Percentiles rank a stretch among this genome's conserved stretches.
Conservation (phyloP, 2,797 vertebrate genomes). For the Danio aesculapii region DNA sequence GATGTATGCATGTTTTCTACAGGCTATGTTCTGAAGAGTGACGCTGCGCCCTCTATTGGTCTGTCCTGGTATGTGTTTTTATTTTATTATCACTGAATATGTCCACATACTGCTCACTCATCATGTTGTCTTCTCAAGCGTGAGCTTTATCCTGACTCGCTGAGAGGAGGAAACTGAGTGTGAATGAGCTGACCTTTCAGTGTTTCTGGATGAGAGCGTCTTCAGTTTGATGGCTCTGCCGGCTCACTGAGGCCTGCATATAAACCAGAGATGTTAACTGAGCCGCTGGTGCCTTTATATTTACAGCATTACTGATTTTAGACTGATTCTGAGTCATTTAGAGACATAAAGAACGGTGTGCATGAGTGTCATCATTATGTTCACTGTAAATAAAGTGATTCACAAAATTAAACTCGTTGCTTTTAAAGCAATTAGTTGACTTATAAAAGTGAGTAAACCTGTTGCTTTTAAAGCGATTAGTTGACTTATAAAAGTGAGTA, state of each 20-base stretch:
- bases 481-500: too few relatives aligned
- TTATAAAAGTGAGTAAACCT: too few relatives aligned
- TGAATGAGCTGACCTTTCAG: constrained; percentile 60
- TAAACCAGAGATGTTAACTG: constrained; percentile 50
- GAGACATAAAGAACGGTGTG: constrained; percentile 3
- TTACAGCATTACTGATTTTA: constrained; percentile 44
- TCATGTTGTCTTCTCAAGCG: constrained; percentile 53
- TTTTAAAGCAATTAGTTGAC: too few relatives aligned
- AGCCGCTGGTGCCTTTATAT: constrained; percentile 37
- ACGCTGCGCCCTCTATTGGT: too few relatives aligned
- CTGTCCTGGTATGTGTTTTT: too few relatives aligned
- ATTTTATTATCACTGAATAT: too few relatives aligned
- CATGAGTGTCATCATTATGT: too few relatives aligned
- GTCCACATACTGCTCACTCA: constrained; percentile 40
- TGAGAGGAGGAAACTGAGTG: constrained; percentile 52
- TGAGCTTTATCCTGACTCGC: constrained; percentile 47
- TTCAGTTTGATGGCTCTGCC: constrained; percentile 46
- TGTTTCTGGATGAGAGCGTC: constrained; percentile 59
- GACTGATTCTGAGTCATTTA: constrained; percentile 24
- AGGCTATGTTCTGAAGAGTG: too few relatives aligned
- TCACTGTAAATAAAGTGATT: too few relatives aligned
- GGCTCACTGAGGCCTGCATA: constrained; percentile 44
- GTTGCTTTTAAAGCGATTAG: too few relatives aligned
- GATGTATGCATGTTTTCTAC: too few relatives aligned
- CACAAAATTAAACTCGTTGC: too few relatives aligned